phyloP scores from a whole-genome alignment of 2,113 vertebrate genomes.

The Elaphurus davidianus region DNA sequence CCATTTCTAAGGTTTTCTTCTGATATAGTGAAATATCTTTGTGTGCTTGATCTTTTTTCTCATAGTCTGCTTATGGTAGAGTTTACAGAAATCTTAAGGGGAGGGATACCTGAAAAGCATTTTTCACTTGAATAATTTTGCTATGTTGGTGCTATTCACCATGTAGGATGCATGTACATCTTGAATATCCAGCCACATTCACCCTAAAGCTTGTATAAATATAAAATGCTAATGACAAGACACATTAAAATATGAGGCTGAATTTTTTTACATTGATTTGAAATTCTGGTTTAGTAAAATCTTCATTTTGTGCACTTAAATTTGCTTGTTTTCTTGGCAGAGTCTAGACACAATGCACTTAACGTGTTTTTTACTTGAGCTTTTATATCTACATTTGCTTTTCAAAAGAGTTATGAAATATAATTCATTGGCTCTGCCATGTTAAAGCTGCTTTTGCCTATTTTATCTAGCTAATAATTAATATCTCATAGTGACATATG shows the following conservation, averaged over 20 bases:
- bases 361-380: conserved; percentile 47
- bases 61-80: not conserved
- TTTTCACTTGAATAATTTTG: conserved; percentile 26
- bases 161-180: not conserved
- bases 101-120: not conserved
- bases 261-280: conserved; percentile 47
- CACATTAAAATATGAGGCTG: conserved; percentile 32
- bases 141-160: not conserved
- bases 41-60: not conserved
- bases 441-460: conserved; percentile 25
- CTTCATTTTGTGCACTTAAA: conserved; percentile 54
- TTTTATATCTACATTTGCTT: conserved; percentile 58
- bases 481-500: conserved; percentile 34
- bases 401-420: conserved; percentile 60
- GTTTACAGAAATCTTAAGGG: not conserved
- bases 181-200: not conserved
- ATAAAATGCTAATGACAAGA: conserved; percentile 47
- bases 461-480: conserved; percentile 33
- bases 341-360: conserved; percentile 63
- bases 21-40: not conserved
- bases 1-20: conserved; percentile 11
- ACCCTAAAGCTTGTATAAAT: not conserved
- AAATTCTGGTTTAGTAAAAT: conserved; percentile 61
- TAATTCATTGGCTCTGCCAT: conserved; percentile 45
- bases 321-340: conserved; percentile 61